Base-by-base conservation (phyloP, 2,797 vertebrate species). In the Heterohyrax brucei region DNA sequence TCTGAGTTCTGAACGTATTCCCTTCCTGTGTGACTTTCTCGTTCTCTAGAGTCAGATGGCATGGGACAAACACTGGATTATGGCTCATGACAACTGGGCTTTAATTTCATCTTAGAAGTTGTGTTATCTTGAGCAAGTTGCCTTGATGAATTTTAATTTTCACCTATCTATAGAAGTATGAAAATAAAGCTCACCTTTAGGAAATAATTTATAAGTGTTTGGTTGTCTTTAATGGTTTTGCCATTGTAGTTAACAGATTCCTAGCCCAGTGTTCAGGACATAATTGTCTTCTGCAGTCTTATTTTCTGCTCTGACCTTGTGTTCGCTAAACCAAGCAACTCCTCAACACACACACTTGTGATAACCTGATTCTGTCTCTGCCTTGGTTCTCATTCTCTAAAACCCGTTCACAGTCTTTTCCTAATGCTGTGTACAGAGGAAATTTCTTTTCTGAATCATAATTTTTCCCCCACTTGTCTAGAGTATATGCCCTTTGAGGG, bases 141-240 rank as follows among this genome's bases (percentile, higher is more conserved):
- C 44, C 19, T 81, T 89, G 44, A 30, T 82, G 76, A 94, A 81
- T 68, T 87, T 81, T 77, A 70, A 53, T 79, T 92, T 66, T 96
- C 89, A 39, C 39, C 39, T 39, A 2, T 33, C 12, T 72, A 46
- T 89, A 53, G 39, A 53, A 56, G 56, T 86, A 14, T 77, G 62
- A 89, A 89, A 94, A 79, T 68, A 79, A 91, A 91, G 85, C 8
- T 39, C 59, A 87, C 7, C 19, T 50, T 94, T 88, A 59, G 79
- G 28, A 64, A 83, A 73, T 84, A 30, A 7, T 39, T 78, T 61
- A 3, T 76, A 83, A 83, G 33, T 79, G 24, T 16, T 94, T 92
- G 61, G 44, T 89, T 76, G 85, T 39, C 39, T 73, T 82, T 13
- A 82, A 78, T 33, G 33, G 26, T 70, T 84, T 84, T 92, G 75